Evolutionary conservation across 2,113 vertebrate genomes (phyloP), one percentile per base, ranked within the genome.

Genomic region (Plectropomus leopardus): DNA sequence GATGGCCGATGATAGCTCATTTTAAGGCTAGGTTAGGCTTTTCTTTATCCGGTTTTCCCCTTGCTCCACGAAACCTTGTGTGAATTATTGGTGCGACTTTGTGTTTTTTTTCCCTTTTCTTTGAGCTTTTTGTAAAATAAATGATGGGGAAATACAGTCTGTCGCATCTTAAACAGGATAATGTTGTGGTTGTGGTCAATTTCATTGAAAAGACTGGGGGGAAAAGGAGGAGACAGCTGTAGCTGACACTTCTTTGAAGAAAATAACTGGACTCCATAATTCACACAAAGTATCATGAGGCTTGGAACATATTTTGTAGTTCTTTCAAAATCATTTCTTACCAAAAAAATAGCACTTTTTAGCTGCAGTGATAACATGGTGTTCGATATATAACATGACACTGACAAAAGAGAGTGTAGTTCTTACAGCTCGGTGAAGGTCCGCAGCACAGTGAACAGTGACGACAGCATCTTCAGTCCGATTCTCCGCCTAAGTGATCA

Each of bases 351-450:
- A 24, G 23, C 50, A 55, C 19, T 32, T 58, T 44, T 28, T 15
- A 55, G 40, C 26, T 32, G 69, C 7, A 34, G 54, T 23, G 7
- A 32, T 36, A 40, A 24, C 9, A 24, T 0, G 23, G 9, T 53
- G 34, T 42, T 34, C 28, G 14, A 23, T 64, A 2, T 64, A 42
- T 19, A 50, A 45, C 36, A 26, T 26, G 21, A 15, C 7, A 54
- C 10, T 11, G 7, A 53, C 5, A 64, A 45, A 47, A 50, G 4
- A 51, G 32, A 40, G 14, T 21, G 2, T 50, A 28, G 11, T 16
- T 85, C 91, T 93, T 87, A 95, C 94, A 89, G 81, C 58, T 95
- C 91, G 1, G 87, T 93, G 86, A 95, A 95, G 86, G 75, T 74
- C 69, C 26, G 88, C 54, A 95, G 83, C 60, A 24, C 70, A 7